These are phyloP conservation scores for Drosophila lutescens DNA, from an alignment of 2,888 invertebrate species.

Conservation along the genomic window DNA sequence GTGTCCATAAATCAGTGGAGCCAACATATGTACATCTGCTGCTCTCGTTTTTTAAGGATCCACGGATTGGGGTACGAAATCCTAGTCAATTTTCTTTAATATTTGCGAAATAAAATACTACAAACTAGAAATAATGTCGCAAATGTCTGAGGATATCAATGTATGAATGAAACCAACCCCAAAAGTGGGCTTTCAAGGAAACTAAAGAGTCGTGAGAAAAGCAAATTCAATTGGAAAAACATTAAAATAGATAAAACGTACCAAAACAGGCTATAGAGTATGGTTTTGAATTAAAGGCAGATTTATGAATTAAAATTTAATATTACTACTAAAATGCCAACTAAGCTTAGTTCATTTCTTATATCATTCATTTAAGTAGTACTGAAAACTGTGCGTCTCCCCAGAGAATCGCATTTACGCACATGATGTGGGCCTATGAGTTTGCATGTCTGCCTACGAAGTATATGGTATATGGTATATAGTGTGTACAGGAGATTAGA, in stretches of 20 bases:
- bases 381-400: neutral
- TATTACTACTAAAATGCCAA: too few relatives aligned
- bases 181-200: neutral
- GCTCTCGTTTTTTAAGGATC: slow-evolving; percentile 38
- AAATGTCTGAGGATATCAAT: slow-evolving; percentile 55
- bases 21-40: slow-evolving; percentile 60
- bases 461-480: neutral
- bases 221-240: slow-evolving; percentile 24
- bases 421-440: slow-evolving; percentile 7
- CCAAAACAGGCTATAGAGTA: too few relatives aligned
- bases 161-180: slow-evolving; percentile 24
- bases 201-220: slow-evolving; percentile 56
- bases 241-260: neutral
- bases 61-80: neutral
- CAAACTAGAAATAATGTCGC: slow-evolving; percentile 34
- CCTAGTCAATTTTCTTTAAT: neutral
- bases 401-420: slow-evolving; percentile 10
- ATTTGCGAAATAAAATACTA: slow-evolving; percentile 4
- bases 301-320: too few relatives aligned
- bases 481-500: slow-evolving; percentile 23
- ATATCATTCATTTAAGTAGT: neutral
- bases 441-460: slow-evolving; percentile 14
- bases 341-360: neutral
- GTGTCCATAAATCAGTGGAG: slow-evolving; percentile 68
- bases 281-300: neutral